Conservation (phyloP, 1,140 invertebrate genomes). For the Drosophila yakuba region DNA sequence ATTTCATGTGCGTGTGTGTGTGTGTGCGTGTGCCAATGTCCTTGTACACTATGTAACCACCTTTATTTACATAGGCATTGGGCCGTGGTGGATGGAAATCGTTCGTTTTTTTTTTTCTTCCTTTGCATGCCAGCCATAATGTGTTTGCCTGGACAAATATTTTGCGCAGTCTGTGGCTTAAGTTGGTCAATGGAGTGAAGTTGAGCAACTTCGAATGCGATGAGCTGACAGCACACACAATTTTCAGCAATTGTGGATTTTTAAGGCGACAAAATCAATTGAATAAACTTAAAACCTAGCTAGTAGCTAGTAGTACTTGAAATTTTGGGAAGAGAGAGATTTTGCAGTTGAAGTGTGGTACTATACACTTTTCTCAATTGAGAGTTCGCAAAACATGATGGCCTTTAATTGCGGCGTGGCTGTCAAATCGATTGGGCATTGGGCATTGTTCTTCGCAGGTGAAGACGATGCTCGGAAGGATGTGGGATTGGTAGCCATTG, state of each 20-base stretch:
- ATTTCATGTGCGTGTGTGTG: conserved; percentile 7
- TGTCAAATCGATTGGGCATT: conserved; percentile 23
- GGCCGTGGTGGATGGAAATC: conserved; percentile 48
- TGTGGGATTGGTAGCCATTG: background rate
- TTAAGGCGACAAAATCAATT: background rate
- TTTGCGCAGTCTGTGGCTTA: conserved; percentile 41
- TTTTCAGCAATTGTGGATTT: background rate
- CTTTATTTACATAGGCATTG: conserved; percentile 47
- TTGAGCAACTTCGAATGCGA: conserved; percentile 10
- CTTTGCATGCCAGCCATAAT: conserved; percentile 23
- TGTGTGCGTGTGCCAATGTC: conserved; percentile 1
- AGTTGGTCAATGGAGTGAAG: conserved; percentile 48
- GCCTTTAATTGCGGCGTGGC: conserved; percentile 22
- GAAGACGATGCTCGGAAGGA: background rate
- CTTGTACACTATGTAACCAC: conserved; percentile 25
- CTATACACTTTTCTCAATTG: too few relatives aligned
- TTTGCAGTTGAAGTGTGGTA: too few relatives aligned
- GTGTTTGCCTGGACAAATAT: conserved; percentile 58
- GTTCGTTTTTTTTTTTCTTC: conserved; percentile 12
- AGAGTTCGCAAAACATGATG: background rate
- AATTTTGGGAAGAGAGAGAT: too few relatives aligned
- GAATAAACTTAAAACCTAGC: too few relatives aligned
- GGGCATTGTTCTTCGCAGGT: conserved; percentile 24
- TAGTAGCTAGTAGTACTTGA: too few relatives aligned
- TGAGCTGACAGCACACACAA: conserved; percentile 10